Base-by-base conservation (phyloP, 2,113 vertebrate genomes). In the Drymodes brunneopygia region DNA sequence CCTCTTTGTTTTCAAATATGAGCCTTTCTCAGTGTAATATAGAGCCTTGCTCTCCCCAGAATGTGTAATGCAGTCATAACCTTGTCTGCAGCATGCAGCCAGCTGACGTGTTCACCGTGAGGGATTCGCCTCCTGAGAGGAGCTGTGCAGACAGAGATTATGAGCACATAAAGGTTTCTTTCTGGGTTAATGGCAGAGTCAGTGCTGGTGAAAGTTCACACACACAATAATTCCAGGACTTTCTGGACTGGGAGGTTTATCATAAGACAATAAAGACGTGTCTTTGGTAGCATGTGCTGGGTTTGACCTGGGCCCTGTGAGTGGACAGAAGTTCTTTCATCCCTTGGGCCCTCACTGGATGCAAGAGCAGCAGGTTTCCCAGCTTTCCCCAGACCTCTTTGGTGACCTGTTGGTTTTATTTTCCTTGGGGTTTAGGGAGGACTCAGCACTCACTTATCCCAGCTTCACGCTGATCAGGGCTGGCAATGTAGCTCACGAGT, bases 41-140 rank as follows among this genome's bases (percentile, higher is more conserved):
- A 69, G 77, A 95, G 95, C 51, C 35, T 11, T 58, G 81, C 84
- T 80, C 33, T 72, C 87, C 45, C 91, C 92, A 56, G 92, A 67
- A 81, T 79, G 24, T 23, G 90, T 96, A 89, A 94, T 94, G 92
- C 93, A 95, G 93, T 90, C 92, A 75, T 82, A 96, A 94, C 94
- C 88, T 56, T 92, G 95, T 94, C 94, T 91, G 94, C 90, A 82
- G 91, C 25, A 3, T 28, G 53, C 87, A 87, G 81, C 70, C 45
- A 3, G 83, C 91, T 96, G 93, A 94, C 48, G 27, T 51, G 70
- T 75, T 92, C 57, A 24, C 84, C 45, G 9, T 86, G 92, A 94
- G 88, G 90, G 85, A 90, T 93, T 94, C 22, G 88, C 93, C 92
- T 85, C 77, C 73, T 81, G 92, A 95, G 89, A 88, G 92, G 73